Base-by-base conservation (phyloP, 2,888 invertebrate species). In the Acleris emargana region DNA sequence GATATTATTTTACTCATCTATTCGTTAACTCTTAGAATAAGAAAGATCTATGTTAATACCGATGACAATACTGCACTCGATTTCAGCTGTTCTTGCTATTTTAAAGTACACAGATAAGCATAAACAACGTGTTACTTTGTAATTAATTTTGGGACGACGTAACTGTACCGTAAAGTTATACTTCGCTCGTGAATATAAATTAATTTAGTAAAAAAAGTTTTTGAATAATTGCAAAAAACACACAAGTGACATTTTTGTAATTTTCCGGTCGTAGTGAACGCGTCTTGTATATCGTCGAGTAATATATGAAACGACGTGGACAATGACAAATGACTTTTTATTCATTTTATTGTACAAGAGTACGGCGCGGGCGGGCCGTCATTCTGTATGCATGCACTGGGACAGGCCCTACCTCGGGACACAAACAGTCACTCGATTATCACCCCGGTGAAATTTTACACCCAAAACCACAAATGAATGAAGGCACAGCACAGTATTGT, bases 261-360 rank as follows among this genome's bases (percentile, higher is more conserved):
- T 43, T 54, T 59, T 20, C 53, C 43, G 54, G 49, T 28, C 20
- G 28, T 49, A 54, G 66, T 72, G 68, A 76, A 72, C 68, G 68
- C 72, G 69, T 71, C 70, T 68, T 69, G 69, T 76, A 74, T 63
- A 71, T 66, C 64, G 64, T 63, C 53, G 62, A 68, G 68, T 62
- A 73, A 69, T 61, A 68, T 70, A 74, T 76, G 71, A 68, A 74
- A 32, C 74, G 76, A 72, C 70, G 71, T 64, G 64, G 76, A 78
- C 77, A 75, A 71, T 75, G 76, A 84, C 79, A 83, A 79, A 86
- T 80, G 76, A 80, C 76, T 77, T 72, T 77, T 72, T 80, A 83
- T 83, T 83, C 81, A 85, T 82, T 83, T 81, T 77, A 79, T 78
- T 81, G 73, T 75, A 74, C 68, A 69, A 72, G 61, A 66, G 60